A percentile compares a stretch with the other conserved stretches of the same genome.
Evolutionary conservation across 2,797 vertebrate genomes (phyloP).

Genomic region (Pachyuromys duprasi): DNA sequence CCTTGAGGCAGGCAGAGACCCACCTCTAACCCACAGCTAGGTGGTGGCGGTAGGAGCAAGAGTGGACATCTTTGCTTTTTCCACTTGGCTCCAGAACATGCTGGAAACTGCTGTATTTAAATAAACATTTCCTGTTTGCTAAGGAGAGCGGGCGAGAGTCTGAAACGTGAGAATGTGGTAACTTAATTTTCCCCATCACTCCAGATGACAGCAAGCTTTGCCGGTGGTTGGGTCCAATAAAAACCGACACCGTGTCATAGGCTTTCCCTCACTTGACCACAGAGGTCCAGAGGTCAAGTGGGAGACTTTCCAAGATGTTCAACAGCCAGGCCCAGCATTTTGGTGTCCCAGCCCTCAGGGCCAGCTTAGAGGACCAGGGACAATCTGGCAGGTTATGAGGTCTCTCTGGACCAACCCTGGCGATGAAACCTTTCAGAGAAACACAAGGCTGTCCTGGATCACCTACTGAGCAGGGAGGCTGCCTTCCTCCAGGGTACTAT

Average conservation of each 20-base stretch:
- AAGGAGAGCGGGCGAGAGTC: slow-evolving; percentile 77
- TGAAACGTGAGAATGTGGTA: slow-evolving; percentile 85
- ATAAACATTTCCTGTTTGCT: slow-evolving; percentile 85
- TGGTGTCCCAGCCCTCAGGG: slow-evolving; percentile 32
- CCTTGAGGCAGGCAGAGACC: slow-evolving; percentile 47
- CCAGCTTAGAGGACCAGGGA: background rate
- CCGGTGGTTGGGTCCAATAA: slow-evolving; percentile 81
- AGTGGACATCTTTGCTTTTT: slow-evolving; percentile 83
- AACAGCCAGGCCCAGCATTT: slow-evolving; percentile 22
- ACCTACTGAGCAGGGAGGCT: background rate
- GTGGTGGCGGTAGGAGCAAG: slow-evolving; percentile 63
- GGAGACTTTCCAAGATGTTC: slow-evolving; percentile 78
- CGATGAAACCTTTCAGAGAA: background rate
- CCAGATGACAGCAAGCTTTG: slow-evolving; percentile 80
- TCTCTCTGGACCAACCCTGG: background rate
- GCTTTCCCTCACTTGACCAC: slow-evolving; percentile 82
- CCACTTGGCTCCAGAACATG: slow-evolving; percentile 75
- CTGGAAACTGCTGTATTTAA: slow-evolving; percentile 84
- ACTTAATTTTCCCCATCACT: slow-evolving; percentile 84
- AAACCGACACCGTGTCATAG: slow-evolving; percentile 81
- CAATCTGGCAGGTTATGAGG: background rate
- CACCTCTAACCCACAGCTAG: slow-evolving; percentile 51
- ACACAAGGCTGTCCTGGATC: background rate
- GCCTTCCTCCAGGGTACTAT: background rate
- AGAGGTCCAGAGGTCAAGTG: slow-evolving; percentile 80